phyloP scores from a whole-genome alignment of 2,797 vertebrate species.

The Carapus acus region DNA sequence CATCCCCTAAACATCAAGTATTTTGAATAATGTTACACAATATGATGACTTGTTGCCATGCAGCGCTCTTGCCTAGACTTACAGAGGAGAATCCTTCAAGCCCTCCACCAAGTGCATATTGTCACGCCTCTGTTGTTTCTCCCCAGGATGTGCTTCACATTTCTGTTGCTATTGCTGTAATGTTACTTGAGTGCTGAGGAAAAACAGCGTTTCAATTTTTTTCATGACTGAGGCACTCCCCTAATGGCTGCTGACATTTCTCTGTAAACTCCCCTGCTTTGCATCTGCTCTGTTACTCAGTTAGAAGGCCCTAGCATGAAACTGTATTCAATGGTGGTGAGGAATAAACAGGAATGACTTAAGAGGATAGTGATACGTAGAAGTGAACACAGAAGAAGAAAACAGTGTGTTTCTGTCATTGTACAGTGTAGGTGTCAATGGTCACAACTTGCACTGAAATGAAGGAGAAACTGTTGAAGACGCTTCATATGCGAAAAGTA shows the following conservation, averaged over 20 bases:
- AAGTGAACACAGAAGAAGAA: no score
- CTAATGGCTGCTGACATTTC: constrained; percentile 50
- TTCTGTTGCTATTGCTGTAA: constrained; percentile 27
- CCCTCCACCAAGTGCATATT: constrained; percentile 12
- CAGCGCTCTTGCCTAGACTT: constrained; percentile 28
- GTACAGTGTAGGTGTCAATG: no score
- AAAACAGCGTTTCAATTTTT: constrained; percentile 25
- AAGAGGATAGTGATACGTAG: no score
- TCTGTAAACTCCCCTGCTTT: no score
- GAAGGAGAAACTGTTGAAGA: no score
- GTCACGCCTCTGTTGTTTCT: constrained; percentile 27
- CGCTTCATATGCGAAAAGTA: no score
- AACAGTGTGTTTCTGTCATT: no score
- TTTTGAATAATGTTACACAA: constrained; percentile 20
- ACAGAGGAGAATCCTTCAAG: constrained; percentile 24
- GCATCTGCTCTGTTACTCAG: no score
- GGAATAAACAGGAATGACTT: no score
- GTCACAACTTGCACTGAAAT: no score
- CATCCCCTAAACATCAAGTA: constrained; percentile 12
- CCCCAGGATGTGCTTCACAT: constrained; percentile 18
- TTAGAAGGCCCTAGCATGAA: no score
- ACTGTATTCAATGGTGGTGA: no score
- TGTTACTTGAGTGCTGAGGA: constrained; percentile 11
- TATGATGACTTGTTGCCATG: constrained; percentile 16
- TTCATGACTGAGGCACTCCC: constrained; percentile 41